phyloP scores from a whole-genome alignment of 2,113 vertebrate genomes.

The Nothocercus nigrocapillus region DNA sequence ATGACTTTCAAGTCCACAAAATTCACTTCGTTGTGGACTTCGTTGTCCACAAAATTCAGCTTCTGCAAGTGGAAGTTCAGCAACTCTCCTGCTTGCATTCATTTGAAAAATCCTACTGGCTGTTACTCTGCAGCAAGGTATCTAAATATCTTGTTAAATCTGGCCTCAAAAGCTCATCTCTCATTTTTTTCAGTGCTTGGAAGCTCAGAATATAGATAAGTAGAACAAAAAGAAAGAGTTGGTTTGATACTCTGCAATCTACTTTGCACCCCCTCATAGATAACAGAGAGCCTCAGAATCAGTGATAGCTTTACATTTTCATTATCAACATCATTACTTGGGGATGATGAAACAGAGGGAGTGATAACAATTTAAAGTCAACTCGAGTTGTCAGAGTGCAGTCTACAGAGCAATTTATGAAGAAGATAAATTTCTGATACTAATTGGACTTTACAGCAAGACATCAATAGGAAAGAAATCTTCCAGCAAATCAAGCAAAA shows the following conservation, averaged over 20 bases:
- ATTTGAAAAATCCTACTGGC: neutral
- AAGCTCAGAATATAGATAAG: neutral
- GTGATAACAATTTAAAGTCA: constrained; percentile 48
- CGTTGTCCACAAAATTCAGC: neutral
- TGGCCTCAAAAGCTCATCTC: neutral
- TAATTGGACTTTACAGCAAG: neutral
- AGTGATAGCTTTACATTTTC: constrained; percentile 43
- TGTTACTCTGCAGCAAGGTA: neutral
- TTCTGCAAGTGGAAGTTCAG: neutral
- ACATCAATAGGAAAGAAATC: neutral
- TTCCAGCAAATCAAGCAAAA: neutral
- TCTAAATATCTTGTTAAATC: constrained; percentile 1
- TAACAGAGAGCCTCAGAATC: neutral
- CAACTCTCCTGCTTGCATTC: neutral
- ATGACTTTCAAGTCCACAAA: neutral
- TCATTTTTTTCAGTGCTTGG: neutral
- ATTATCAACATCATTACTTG: constrained; percentile 55
- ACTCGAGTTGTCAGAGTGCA: neutral
- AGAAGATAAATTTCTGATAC: constrained; percentile 20
- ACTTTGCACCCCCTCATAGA: neutral
- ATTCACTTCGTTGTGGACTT: neutral
- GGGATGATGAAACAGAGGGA: constrained; percentile 41
- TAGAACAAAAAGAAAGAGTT: neutral
- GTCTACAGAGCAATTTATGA: neutral
- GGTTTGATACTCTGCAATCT: neutral